A percentile compares a stretch with the other conserved stretches of the same genome.
These are phyloP conservation scores for Drosophila maculinotata DNA, from an alignment of 2,888 invertebrate genomes.

Conservation along the genomic window DNA sequence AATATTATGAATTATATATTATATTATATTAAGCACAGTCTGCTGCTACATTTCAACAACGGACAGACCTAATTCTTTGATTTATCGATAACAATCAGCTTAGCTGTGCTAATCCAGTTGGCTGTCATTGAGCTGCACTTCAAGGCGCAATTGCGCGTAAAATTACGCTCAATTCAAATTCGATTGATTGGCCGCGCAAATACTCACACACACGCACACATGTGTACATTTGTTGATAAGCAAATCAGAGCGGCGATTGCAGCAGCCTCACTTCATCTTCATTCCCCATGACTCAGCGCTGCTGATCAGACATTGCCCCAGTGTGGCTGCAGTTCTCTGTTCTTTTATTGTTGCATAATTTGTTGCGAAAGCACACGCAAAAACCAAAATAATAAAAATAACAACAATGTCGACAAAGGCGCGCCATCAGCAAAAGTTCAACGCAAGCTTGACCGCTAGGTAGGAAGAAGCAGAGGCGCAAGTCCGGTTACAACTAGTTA, in stretches of 20 bases:
- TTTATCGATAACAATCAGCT: constrained; percentile 36
- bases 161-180: constrained; percentile 32
- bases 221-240: constrained; percentile 36
- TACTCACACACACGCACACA: constrained; percentile 6
- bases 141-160: constrained; percentile 39
- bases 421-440: constrained; percentile 37
- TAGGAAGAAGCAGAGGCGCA: constrained; percentile 8
- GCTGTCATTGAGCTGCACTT: constrained; percentile 72
- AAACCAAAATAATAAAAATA: constrained; percentile 13
- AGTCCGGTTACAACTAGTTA: constrained; percentile 51
- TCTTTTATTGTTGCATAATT: constrained; percentile 45
- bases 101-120: constrained; percentile 15
- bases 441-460: constrained; percentile 29
- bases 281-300: constrained; percentile 37
- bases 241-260: constrained; percentile 4
- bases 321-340: constrained; percentile 12
- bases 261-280: constrained; percentile 7
- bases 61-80: not conserved
- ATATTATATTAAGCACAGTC: too few species aligned
- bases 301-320: constrained; percentile 47
- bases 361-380: constrained; percentile 13
- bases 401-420: constrained; percentile 1
- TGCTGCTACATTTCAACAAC: not conserved
- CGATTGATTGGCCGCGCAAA: constrained; percentile 26
- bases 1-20: too few species aligned